Conservation (phyloP, 2,113 vertebrate genomes). For the Gnathonemus echidnorhynchus region DNA sequence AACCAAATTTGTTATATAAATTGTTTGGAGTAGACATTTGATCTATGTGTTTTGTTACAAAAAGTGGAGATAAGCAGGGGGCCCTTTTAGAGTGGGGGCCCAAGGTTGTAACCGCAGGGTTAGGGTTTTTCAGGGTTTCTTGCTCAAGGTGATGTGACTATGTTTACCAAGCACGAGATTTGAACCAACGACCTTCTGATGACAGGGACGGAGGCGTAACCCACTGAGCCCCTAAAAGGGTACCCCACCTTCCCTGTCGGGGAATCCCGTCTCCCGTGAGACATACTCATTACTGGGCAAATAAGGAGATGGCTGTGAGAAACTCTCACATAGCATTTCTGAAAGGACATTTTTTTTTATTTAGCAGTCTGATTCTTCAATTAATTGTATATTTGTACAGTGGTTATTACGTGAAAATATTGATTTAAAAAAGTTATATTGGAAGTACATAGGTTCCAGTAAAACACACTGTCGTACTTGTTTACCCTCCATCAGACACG, state of each 20-base stretch:
- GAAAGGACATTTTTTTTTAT: neutral
- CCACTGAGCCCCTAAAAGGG: neutral
- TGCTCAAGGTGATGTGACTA: neutral
- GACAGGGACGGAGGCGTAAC: neutral
- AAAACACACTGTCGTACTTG: neutral
- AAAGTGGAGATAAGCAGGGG: neutral
- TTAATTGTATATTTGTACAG: neutral
- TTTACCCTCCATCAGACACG: slow-evolving; percentile 41
- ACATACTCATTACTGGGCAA: neutral
- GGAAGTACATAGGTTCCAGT: neutral
- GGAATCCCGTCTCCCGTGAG: neutral
- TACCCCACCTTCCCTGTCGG: neutral
- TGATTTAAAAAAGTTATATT: neutral
- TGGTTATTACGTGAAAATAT: neutral
- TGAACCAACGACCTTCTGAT: neutral
- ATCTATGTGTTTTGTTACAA: neutral
- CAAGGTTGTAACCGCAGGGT: neutral
- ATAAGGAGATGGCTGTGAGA: neutral
- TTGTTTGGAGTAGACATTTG: neutral
- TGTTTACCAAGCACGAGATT: neutral
- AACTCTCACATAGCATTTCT: neutral
- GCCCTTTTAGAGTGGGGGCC: neutral
- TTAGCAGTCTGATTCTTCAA: neutral
- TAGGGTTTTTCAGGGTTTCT: neutral
- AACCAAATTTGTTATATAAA: neutral